Conservation (phyloP, 2,888 invertebrate species). For the Eupithecia vulgata region DNA sequence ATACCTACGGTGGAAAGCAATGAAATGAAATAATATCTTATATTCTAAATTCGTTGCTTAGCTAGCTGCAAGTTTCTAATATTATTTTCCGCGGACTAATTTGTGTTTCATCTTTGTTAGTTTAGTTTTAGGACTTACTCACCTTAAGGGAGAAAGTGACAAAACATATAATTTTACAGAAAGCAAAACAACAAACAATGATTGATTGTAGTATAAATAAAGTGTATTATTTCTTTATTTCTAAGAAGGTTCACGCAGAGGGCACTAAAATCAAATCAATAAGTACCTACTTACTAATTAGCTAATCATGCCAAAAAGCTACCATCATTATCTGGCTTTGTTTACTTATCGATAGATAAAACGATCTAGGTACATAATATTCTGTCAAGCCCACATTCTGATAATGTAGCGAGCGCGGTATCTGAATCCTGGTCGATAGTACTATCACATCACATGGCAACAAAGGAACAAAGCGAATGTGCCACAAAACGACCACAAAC, state of each 20-base stretch:
- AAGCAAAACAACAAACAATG: neutral
- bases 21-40: no score
- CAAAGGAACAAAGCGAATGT: constrained; percentile 77
- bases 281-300: constrained; percentile 9
- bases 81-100: neutral
- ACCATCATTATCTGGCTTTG: constrained; percentile 24
- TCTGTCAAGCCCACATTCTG: constrained; percentile 38
- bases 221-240: neutral
- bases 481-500: constrained; percentile 48
- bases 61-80: neutral
- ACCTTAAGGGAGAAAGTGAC: neutral
- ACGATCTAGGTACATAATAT: constrained; percentile 17
- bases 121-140: no score
- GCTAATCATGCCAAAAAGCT: neutral
- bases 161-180: neutral
- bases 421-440: constrained; percentile 52
- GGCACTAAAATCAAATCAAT: neutral
- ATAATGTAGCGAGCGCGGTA: constrained; percentile 50
- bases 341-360: constrained; percentile 40
- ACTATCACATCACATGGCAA: constrained; percentile 57
- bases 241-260: neutral
- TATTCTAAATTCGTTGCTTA: no score
- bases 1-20: no score
- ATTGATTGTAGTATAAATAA: neutral
- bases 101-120: no score